Percentiles rank a stretch among this genome's conserved stretches.
Conservation (phyloP, 2,888 invertebrate species). For the Stictocephala bisonia region DNA sequence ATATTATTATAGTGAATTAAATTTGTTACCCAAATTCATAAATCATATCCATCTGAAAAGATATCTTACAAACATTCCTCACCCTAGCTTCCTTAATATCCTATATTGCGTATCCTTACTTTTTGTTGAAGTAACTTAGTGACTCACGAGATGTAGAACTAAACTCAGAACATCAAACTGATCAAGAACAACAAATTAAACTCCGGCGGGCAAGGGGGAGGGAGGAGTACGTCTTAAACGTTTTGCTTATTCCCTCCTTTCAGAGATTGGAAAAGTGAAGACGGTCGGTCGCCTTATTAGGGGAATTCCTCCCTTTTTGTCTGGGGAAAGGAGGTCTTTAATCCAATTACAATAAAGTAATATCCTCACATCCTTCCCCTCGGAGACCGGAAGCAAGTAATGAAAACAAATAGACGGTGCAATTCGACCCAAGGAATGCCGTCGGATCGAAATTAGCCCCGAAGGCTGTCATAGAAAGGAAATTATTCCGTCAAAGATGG, state of each 20-base stretch:
- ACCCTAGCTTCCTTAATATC: no score
- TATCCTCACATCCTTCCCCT: constrained; percentile 36
- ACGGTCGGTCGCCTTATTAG: constrained; percentile 38
- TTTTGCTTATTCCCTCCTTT: constrained; percentile 34
- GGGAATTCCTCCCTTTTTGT: constrained; percentile 42
- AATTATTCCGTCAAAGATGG: no score
- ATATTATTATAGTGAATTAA: no score
- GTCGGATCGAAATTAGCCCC: constrained; percentile 33
- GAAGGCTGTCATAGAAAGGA: constrained; percentile 17
- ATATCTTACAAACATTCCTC: no score
- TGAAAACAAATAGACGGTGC: constrained; percentile 38
- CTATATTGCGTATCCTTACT: no score
- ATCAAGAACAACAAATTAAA: constrained; percentile 36
- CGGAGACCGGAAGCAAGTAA: background rate
- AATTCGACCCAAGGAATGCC: constrained; percentile 33
- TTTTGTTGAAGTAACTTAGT: no score
- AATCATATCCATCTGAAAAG: no score
- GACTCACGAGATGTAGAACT: no score
- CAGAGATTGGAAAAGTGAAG: constrained; percentile 38
- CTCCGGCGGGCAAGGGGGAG: background rate
- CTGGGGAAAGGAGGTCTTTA: constrained; percentile 43
- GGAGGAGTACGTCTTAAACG: constrained; percentile 25
- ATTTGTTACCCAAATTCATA: no score
- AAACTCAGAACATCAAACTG: no score
- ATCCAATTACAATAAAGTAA: constrained; percentile 49